Evolutionary conservation across 2,113 vertebrate genomes (phyloP), one percentile per base, ranked within the genome.

Genomic region (Cranoglanis bouderius): DNA sequence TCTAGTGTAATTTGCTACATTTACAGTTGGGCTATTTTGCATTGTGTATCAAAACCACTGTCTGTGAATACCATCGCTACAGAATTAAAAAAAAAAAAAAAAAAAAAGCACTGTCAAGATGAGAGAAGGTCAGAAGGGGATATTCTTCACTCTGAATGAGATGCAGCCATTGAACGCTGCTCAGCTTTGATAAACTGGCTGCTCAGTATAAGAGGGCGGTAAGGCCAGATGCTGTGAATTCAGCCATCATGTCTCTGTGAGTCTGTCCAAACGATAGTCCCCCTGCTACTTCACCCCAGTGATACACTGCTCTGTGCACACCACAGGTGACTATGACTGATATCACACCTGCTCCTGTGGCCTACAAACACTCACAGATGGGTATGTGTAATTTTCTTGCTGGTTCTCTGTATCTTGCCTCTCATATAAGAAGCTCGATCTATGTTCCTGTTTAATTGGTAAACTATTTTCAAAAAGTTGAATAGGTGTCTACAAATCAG

Each of bases 161-260:
- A 88, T 67, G 57, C 70, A 53, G 82, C 61, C 87, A 63, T 81
- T 77, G 43, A 43, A 77, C 29, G 24, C 43, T 81, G n/a, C 43
- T 82, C 70, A 63, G 46, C 43, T 85, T 78, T 88, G 70, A 85
- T 88, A 88, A 78, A 85, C 72, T 85, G 82, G 43, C 70, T 24
- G 63, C 86, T 78, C 40, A 38, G 75, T 78, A 70, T 51, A 83
- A 49, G 84, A 77, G 87, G 72, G 51, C n/a, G 35, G 55, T 51
- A 80, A 85, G 88, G 88, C 87, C 86, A 91, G 82, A 75, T 16
- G 18, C 85, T 63, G 84, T 75, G 84, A 89, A 85, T 91, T 87
- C 86, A 84, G 83, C 74, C 67, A 89, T 88, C 86, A 86, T 35
- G 38, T 86, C 83, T 84, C 84, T 51, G 32, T 57, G 80, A 80